Conservation (phyloP, 2,113 vertebrate genomes). For the Poeciliopsis retropinna region DNA sequence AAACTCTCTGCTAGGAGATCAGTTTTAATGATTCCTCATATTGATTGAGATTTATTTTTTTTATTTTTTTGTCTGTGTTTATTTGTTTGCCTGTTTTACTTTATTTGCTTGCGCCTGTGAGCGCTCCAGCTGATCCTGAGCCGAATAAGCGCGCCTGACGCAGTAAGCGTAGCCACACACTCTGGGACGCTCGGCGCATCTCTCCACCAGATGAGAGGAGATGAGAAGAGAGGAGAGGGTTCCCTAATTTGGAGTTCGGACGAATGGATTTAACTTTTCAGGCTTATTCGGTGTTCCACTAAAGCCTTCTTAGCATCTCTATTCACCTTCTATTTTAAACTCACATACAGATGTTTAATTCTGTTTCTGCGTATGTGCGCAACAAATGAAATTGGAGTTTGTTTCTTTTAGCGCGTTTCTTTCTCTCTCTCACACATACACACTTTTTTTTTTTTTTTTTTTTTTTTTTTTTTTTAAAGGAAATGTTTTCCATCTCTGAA, state of each 20-base stretch:
- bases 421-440: not conserved
- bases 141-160: constrained; percentile 55
- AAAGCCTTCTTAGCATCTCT: not conserved
- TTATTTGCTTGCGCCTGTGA: not conserved
- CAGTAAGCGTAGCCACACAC: constrained; percentile 45
- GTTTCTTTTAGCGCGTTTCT: constrained; percentile 3
- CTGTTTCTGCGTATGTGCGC: constrained; percentile 26
- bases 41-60: not conserved
- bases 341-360: constrained; percentile 22
- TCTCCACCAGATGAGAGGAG: constrained; percentile 43
- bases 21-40: not conserved
- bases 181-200: constrained; percentile 68
- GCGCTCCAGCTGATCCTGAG: constrained; percentile 59
- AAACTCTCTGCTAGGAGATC: not conserved
- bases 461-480: constrained; percentile 38
- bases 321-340: not conserved
- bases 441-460: too few relatives aligned
- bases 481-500: constrained; percentile 56
- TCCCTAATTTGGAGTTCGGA: constrained; percentile 51
- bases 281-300: constrained; percentile 24
- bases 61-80: not conserved
- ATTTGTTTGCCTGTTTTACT: too few relatives aligned
- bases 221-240: constrained; percentile 23
- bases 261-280: constrained; percentile 57
- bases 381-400: constrained; percentile 61